phyloP scores from a whole-genome alignment of 2,888 invertebrate genomes.

The Tetranychus truncatus region DNA sequence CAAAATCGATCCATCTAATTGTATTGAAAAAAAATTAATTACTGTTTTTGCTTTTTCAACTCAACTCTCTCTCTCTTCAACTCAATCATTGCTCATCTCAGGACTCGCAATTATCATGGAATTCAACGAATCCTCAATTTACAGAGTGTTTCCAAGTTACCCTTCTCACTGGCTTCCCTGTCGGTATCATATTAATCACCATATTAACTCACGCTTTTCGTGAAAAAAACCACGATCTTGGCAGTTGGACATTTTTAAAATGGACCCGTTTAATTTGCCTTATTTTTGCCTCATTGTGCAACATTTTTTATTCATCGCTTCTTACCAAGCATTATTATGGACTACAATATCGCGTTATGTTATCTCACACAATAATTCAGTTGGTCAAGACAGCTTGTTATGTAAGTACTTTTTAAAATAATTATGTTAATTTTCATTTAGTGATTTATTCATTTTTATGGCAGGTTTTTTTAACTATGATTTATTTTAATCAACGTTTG shows the following conservation, averaged over 20 bases:
- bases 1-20: too few relatives aligned
- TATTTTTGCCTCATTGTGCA: not conserved
- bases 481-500: not conserved
- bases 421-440: not conserved
- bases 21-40: too few relatives aligned
- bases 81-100: too few relatives aligned
- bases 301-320: not conserved
- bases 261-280: not conserved
- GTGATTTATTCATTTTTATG: not conserved
- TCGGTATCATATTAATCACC: too few relatives aligned
- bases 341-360: not conserved
- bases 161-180: not conserved
- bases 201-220: not conserved
- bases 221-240: not conserved
- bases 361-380: not conserved
- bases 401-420: not conserved
- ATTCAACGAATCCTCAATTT: not conserved
- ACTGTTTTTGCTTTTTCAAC: too few relatives aligned
- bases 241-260: not conserved
- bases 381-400: not conserved
- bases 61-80: too few relatives aligned
- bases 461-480: not conserved
- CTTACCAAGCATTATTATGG: not conserved
- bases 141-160: not conserved
- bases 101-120: not conserved